Base-by-base conservation (phyloP, 1,140 invertebrate species). In the Grapholita molesta region DNA sequence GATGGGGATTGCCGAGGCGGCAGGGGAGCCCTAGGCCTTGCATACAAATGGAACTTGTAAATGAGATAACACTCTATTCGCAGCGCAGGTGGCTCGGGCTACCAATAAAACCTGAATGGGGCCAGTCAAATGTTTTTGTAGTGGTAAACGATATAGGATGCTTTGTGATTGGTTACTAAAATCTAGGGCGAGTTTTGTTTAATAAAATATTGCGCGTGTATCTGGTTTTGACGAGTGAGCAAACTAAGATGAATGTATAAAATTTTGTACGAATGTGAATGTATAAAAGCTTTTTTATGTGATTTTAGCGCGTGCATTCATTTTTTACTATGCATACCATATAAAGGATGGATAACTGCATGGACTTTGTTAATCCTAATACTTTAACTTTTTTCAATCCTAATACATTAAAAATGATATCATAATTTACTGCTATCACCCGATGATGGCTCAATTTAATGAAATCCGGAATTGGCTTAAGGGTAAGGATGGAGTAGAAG, bases 1-100 rank as follows among this genome's bases (percentile, higher is more conserved):
- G 76, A 78, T 72, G 70, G 70, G 71, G n/a, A n/a, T n/a, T n/a
- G 71, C 67, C 64, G 66, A 70, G 69, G 57, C 55, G 68, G 70
- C 81, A 67, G 69, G 85, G 85, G 83, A 84, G 76, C 77, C 73
- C 67, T 86, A 79, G 75, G 72, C 76, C 77, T 74, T 88, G 85
- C 84, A 88, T 88, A 88, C 82, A 88, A 88, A 88, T 88, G 81
- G 84, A 80, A 79, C 68, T 70, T 70, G 80, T 79, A 83, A 88
- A 88, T 86, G 84, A 80, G 79, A 84, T 85, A 83, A 85, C 77
- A 74, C 73, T 57, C 67, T 69, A 65, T 74, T 81, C 77, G 76
- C 72, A 64, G 70, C 61, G 52, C 28, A 70, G 71, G 74, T 70
- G 71, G 67, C 76, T 69, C 61, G 57, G 68, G 67, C 70, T 76